These are phyloP conservation scores for Ophonus ardosiacus DNA, from an alignment of 2,888 invertebrate species.

Conservation along the genomic window DNA sequence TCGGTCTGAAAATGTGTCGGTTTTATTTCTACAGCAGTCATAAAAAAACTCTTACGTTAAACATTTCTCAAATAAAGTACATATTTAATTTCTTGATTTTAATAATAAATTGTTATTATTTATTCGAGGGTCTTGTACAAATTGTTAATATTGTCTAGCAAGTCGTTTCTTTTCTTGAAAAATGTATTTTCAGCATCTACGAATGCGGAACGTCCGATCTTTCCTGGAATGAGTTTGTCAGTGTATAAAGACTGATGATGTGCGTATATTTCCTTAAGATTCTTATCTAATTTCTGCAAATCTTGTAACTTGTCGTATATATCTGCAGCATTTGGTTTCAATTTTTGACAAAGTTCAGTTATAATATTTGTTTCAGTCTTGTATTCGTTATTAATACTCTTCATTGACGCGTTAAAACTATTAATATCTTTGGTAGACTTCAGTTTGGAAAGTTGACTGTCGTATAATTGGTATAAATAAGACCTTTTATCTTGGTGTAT, in stretches of 20 bases:
- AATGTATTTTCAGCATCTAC: constrained; percentile 60
- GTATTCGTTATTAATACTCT: constrained; percentile 56
- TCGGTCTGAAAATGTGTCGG: neutral
- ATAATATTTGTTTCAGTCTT: constrained; percentile 56
- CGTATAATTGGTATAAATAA: constrained; percentile 55
- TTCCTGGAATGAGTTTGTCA: constrained; percentile 56
- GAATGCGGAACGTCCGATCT: constrained; percentile 58
- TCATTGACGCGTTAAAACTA: constrained; percentile 55
- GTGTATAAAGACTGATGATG: constrained; percentile 56
- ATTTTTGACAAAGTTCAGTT: constrained; percentile 43
- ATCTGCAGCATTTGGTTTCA: constrained; percentile 55
- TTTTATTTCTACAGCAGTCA: neutral
- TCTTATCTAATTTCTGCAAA: constrained; percentile 51
- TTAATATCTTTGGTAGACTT: constrained; percentile 59
- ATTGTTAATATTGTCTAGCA: constrained; percentile 53
- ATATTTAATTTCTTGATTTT: neutral
- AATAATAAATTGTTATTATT: neutral
- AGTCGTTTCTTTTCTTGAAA: constrained; percentile 56
- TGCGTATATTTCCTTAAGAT: constrained; percentile 49
- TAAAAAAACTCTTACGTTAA: neutral
- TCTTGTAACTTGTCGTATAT: constrained; percentile 54
- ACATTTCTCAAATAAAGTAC: neutral
- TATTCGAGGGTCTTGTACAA: constrained; percentile 55
- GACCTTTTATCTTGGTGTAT: constrained; percentile 58
- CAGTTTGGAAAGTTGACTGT: constrained; percentile 45